Percentiles rank a stretch among this genome's conserved stretches.
phyloP scores from a whole-genome alignment of 2,113 vertebrate species.

The Zosterops hypoxanthus region DNA sequence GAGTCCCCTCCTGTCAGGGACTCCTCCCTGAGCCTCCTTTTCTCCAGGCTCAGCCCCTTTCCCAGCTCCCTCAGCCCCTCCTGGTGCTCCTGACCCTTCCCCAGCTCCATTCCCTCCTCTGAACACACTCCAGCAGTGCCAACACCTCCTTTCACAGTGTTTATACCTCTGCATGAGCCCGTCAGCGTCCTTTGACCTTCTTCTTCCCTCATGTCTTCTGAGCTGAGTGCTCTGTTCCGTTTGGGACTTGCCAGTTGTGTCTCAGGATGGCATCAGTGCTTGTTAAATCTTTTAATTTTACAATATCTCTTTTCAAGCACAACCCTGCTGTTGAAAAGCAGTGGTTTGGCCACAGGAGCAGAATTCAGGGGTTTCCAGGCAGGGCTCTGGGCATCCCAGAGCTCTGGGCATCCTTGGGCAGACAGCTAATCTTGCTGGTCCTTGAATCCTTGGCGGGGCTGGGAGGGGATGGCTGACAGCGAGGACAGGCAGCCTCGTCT shows the following conservation, averaged over 20 bases:
- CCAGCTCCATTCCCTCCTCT: rapidly evolving
- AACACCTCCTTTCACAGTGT: background rate
- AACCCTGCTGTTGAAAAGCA: background rate
- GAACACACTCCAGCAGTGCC: rapidly evolving
- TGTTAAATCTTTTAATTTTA: background rate
- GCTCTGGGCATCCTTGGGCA: background rate
- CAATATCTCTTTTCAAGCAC: background rate
- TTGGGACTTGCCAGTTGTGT: background rate
- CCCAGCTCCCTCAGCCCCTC: background rate
- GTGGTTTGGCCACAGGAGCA: rapidly evolving
- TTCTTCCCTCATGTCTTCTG: background rate
- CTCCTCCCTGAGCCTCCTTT: background rate
- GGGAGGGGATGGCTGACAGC: background rate
- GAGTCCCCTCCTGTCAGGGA: background rate
- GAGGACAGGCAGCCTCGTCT: background rate
- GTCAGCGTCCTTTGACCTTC: background rate
- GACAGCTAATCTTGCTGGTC: background rate
- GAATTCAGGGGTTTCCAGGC: rapidly evolving
- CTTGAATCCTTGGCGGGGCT: background rate
- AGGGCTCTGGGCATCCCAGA: background rate
- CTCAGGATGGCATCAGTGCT: too few species aligned
- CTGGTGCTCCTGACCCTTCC: background rate
- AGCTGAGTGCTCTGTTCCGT: background rate
- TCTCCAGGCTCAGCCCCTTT: background rate
- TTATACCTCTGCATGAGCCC: background rate